Percentiles rank a stretch among this genome's conserved stretches.
phyloP scores from a whole-genome alignment of 2,888 invertebrate genomes.

The Eristalis tenax region DNA sequence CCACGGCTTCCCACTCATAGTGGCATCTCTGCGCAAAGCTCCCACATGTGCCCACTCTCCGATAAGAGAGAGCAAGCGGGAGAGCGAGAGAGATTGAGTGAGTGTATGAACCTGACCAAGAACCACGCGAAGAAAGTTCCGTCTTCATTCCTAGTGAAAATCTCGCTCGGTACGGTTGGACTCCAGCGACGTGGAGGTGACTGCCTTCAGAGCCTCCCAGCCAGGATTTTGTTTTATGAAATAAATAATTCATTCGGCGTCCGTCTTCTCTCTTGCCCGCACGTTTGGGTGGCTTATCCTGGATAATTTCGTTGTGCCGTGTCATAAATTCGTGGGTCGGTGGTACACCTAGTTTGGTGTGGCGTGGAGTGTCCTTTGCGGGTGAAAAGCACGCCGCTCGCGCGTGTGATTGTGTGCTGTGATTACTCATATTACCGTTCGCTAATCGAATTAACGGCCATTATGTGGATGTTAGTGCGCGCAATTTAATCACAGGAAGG shows the following conservation, averaged over 20 bases:
- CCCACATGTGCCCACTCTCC: conserved; percentile 31
- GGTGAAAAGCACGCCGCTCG: not conserved
- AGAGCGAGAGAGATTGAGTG: not conserved
- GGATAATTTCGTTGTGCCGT: conserved; percentile 22
- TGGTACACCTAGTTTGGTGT: not conserved
- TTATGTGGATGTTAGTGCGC: conserved; percentile 25
- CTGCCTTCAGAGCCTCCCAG: conserved; percentile 6
- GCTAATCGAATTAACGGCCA: conserved; percentile 14
- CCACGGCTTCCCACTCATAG: not conserved
- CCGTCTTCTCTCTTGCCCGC: not conserved
- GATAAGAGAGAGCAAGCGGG: conserved; percentile 5
- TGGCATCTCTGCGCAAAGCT: conserved; percentile 36
- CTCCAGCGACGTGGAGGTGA: not conserved
- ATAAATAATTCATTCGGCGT: conserved; percentile 59
- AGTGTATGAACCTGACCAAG: conserved; percentile 4
- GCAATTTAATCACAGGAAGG: not conserved
- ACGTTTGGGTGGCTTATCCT: not conserved
- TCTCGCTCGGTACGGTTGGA: conserved; percentile 43
- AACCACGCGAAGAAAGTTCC: conserved; percentile 52
- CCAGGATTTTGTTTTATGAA: conserved; percentile 47
- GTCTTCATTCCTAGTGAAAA: conserved; percentile 51
- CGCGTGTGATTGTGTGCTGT: conserved; percentile 7
- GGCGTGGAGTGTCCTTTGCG: conserved; percentile 26
- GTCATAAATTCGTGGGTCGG: conserved; percentile 11
- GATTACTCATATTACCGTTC: conserved; percentile 33